phyloP scores from a whole-genome alignment of 2,888 invertebrate species.

The Acanthosoma haemorrhoidale region DNA sequence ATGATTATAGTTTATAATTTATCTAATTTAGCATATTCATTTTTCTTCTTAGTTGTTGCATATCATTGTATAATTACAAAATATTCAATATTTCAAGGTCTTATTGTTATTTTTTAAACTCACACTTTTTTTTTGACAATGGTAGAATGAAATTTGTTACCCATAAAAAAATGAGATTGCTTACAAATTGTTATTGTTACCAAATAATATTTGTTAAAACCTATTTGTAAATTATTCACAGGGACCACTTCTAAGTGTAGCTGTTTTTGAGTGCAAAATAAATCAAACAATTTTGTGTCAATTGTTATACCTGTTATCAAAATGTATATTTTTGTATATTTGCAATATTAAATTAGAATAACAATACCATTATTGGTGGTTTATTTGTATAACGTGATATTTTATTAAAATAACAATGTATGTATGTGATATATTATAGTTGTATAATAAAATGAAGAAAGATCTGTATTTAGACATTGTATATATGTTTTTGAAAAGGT shows the following conservation, averaged over 20 bases:
- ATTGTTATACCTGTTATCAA: conserved; percentile 26
- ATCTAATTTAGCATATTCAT: background rate
- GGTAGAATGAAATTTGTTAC: conserved; percentile 11
- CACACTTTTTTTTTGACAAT: background rate
- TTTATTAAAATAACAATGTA: conserved; percentile 18
- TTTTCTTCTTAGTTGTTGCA: background rate
- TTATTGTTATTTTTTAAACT: background rate
- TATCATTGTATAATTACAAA: background rate
- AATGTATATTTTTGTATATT: conserved; percentile 29
- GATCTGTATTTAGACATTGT: conserved; percentile 10
- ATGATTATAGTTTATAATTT: background rate
- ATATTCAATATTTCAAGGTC: background rate
- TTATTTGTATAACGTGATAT: conserved; percentile 17
- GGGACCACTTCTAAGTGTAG: background rate
- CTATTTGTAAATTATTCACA: background rate
- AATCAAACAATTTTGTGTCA: conserved; percentile 25
- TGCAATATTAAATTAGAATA: background rate
- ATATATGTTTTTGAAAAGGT: background rate
- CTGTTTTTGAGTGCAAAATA: conserved; percentile 14
- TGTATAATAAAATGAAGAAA: background rate
- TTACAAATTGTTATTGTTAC: conserved; percentile 15
- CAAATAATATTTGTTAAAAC: background rate
- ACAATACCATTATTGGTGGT: background rate
- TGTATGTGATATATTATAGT: conserved; percentile 21
- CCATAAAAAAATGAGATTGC: background rate